Evolutionary conservation across 2,113 vertebrate species (phyloP), one percentile per base, ranked within the genome.

Genomic region (Erpornis zantholeuca): DNA sequence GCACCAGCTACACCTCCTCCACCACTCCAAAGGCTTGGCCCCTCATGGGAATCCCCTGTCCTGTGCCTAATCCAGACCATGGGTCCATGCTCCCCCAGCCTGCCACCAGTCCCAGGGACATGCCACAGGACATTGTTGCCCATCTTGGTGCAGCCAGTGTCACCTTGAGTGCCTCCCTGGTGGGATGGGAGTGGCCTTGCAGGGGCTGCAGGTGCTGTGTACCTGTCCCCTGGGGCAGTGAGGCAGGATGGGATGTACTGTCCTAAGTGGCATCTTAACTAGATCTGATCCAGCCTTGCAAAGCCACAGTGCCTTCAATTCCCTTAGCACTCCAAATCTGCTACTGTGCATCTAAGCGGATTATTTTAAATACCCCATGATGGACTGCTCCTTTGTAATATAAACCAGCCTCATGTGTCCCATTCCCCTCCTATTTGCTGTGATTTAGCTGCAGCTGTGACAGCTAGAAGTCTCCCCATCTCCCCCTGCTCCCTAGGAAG

Each of bases 361-460:
- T 97, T 96, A 97, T 96, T 96, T 95, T 96, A 97, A 97, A 97
- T 97, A 96, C 94, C 91, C 95, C 91, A 95, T 96, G 96, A 96
- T 97, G 95, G 96, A 97, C 94, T 95, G 92, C 94, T 95, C 92
- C 96, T 97, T 97, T 96, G 96, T 96, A 97, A 96, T 95, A 94
- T 97, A 96, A 96, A 96, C 96, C 94, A 96, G 94, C 88, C 94
- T 94, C 70, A 13, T 92, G 81, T 94, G 94, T 92, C 96, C 94
- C 96, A 79, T 96, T 97, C 91, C 95, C 94, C 95, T 96, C 95
- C 96, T 94, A 89, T 95, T 95, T 87, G 92, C 91, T 94, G 94
- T 97, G 91, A 93, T 95, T 93, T 88, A 96, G 91, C 91, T 88
- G 92, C 91, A 93, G 92, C 86, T 97, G 86, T 93, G 92, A 95